Base-by-base conservation (phyloP, 2,888 invertebrate genomes). In the Phengaris alcon region DNA sequence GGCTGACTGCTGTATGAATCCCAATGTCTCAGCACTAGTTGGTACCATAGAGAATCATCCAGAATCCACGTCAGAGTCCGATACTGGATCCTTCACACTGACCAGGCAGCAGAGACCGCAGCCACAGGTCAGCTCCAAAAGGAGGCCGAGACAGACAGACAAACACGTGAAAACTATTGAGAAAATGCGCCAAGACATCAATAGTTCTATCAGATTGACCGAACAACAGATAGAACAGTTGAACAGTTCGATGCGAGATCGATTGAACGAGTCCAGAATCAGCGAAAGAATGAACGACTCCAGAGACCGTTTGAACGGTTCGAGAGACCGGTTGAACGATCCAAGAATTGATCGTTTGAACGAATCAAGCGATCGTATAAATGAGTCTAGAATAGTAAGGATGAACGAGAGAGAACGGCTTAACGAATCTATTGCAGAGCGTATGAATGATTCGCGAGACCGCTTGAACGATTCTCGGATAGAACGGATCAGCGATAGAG, bases 31-130 rank as follows among this genome's bases (percentile, higher is more conserved):
- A 74, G 93, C 92, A 0, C 80, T 94, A 4, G 93, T 93, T 0
- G 93, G 93, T 0, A 93, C 94, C 22, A 93, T 94, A 76, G 93
- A 94, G 79, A 91, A 90, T 76, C 94, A 93, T 59, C 91, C 91
- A 0, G 94, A 93, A 64, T 93, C 93, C 0, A 93, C 93, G 0
- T 94, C 94, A 0, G 93, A 93, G 77, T 93, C 93, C 0, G 93
- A 93, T 82, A 90, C 90, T 0, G 91, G 93, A 0, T 91, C 93
- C 0, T 93, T 93, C 82, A 92, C 93, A 0, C 81, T 92, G 0
- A 90, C 92, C 2, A 84, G 93, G 9, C 91, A 90, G 74, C 93
- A 91, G 78, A 86, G 92, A 6, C 93, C 91, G 0, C 92, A 92
- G 74, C 91, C 92, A 0, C 93, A 93, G 79, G 87, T 88, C 2